These are phyloP conservation scores for Phalangium opilio DNA, from an alignment of 2,888 invertebrate species.

Conservation along the genomic window DNA sequence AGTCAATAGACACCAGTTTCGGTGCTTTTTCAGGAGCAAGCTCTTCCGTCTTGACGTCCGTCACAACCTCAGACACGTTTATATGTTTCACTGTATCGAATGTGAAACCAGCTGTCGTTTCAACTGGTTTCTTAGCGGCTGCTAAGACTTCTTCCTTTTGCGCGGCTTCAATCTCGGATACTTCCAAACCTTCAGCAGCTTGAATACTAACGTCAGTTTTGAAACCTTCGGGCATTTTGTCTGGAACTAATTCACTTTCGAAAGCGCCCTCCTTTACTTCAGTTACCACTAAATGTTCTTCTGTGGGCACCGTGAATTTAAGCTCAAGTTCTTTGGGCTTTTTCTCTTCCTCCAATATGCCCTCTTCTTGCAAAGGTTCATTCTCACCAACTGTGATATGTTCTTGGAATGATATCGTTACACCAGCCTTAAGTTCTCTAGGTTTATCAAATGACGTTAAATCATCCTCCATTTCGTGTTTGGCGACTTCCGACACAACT, in stretches of 20 bases:
- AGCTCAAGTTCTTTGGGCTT: slow-evolving; percentile 3
- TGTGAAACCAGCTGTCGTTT: slow-evolving; percentile 35
- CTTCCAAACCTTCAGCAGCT: slow-evolving; percentile 1
- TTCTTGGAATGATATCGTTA: slow-evolving; percentile 11
- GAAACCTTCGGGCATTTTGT: slow-evolving; percentile 23
- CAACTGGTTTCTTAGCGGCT: slow-evolving; percentile 42
- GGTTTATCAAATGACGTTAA: slow-evolving; percentile 8
- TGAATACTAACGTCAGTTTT: slow-evolving; percentile 15
- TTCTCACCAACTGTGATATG: not conserved
- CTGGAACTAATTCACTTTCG: not conserved
- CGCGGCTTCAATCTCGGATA: slow-evolving; percentile 14
- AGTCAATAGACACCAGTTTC: not conserved
- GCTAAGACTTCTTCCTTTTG: slow-evolving; percentile 17
- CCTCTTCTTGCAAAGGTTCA: not conserved
- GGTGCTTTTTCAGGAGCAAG: slow-evolving; percentile 3
- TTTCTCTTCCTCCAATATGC: not conserved
- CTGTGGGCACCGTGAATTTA: slow-evolving; percentile 8
- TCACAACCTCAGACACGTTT: not conserved
- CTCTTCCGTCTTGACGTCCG: slow-evolving; percentile 1
- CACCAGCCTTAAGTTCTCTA: slow-evolving; percentile 4
- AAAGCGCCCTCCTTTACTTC: slow-evolving; percentile 4
- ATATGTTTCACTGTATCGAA: slow-evolving; percentile 1
- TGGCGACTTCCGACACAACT: slow-evolving; percentile 11
- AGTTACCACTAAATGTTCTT: slow-evolving; percentile 9
- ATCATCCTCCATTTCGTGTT: slow-evolving; percentile 13